A percentile compares a stretch with the other conserved stretches of the same genome.
Conservation (phyloP, 1,140 invertebrate species). For the Marisa cornuarietis region DNA sequence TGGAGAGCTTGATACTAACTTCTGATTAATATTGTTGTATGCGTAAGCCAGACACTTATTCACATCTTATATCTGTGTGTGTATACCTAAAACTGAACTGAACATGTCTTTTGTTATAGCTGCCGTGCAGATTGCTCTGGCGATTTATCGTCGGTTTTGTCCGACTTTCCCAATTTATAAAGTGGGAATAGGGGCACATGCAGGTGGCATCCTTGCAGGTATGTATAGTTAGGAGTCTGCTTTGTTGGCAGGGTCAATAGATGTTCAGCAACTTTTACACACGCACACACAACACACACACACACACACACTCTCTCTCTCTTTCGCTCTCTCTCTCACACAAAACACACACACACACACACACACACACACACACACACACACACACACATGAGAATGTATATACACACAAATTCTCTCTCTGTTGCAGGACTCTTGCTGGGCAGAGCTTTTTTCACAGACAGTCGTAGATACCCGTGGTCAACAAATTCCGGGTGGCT, state of each 20-base stretch:
- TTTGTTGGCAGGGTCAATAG: background rate
- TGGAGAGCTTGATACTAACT: slow-evolving; percentile 4
- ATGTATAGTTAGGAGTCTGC: background rate
- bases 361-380: background rate
- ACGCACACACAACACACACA: too few relatives aligned
- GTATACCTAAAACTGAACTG: background rate
- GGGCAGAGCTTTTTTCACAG: slow-evolving; percentile 21
- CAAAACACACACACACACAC: background rate
- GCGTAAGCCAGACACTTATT: background rate
- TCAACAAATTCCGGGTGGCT: slow-evolving; percentile 11
- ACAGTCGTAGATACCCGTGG: slow-evolving; percentile 27
- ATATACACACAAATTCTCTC: background rate
- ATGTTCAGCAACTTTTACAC: background rate
- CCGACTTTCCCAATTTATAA: slow-evolving; percentile 14
- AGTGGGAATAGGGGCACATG: slow-evolving; percentile 25
- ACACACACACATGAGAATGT: background rate
- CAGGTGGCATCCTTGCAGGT: slow-evolving; percentile 28
- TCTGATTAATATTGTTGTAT: slow-evolving; percentile 4
- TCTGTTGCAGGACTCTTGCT: slow-evolving; percentile 21
- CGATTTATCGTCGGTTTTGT: slow-evolving; percentile 25
- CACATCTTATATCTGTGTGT: too few relatives aligned
- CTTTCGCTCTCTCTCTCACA: background rate
- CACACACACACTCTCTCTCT: too few relatives aligned
- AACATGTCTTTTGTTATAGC: slow-evolving; percentile 17
- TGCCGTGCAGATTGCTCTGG: slow-evolving; percentile 11